Conservation (phyloP, 2,888 invertebrate species). For the Apantesis nais region DNA sequence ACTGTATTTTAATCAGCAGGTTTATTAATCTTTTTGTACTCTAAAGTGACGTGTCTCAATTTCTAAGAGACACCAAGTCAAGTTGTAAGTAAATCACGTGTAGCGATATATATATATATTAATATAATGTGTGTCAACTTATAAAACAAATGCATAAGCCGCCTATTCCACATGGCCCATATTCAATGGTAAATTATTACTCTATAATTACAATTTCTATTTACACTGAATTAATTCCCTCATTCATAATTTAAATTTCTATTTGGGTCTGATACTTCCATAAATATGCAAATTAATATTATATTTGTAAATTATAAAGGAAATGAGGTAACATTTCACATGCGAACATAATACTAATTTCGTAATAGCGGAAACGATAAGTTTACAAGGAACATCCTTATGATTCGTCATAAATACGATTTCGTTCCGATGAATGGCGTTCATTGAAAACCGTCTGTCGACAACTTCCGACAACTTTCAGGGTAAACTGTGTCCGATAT, state of each 20-base stretch:
- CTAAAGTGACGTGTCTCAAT: too few species aligned
- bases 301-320: constrained; percentile 13
- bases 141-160: not conserved
- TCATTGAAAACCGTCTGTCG: constrained; percentile 40
- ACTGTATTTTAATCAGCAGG: too few species aligned
- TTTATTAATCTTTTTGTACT: too few species aligned
- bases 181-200: not conserved
- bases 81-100: too few species aligned
- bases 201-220: not conserved
- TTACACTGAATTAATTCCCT: not conserved
- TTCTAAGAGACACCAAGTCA: too few species aligned
- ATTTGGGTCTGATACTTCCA: not conserved
- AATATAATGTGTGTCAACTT: not conserved
- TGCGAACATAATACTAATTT: constrained; percentile 29
- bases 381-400: constrained; percentile 30
- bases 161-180: not conserved
- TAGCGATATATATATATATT: not conserved
- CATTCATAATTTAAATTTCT: not conserved
- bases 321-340: constrained; percentile 25
- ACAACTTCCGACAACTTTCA: constrained; percentile 37
- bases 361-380: constrained; percentile 41
- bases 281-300: not conserved
- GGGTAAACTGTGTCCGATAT: constrained; percentile 36
- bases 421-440: constrained; percentile 32
- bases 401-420: constrained; percentile 44